phyloP scores from a whole-genome alignment of 2,888 invertebrate genomes.

The Slavum lentiscoides region DNA sequence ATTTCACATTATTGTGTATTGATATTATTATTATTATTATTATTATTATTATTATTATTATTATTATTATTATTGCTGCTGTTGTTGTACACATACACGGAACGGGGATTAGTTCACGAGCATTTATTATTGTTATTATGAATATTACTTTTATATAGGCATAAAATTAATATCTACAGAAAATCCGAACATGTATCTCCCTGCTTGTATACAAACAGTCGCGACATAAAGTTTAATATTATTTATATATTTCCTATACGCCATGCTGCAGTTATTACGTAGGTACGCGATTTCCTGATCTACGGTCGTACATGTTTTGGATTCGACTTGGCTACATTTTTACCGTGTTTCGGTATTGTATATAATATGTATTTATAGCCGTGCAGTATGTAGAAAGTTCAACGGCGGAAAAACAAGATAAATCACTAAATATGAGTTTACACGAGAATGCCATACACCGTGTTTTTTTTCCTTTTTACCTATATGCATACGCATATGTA shows the following conservation, averaged over 20 bases:
- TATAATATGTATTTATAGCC: not conserved
- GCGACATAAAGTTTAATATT: no score
- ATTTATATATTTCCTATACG: no score
- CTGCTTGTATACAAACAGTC: not conserved
- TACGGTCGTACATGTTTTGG: slow-evolving; percentile 2
- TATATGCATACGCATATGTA: no score
- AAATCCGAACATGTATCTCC: not conserved
- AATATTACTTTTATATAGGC: not conserved
- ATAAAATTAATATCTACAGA: not conserved
- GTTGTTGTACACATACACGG: not conserved
- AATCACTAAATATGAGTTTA: slow-evolving; percentile 31
- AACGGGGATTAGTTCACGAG: slow-evolving; percentile 1
- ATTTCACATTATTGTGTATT: no score
- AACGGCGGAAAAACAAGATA: slow-evolving; percentile 25
- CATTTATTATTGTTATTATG: not conserved
- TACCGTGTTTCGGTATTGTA: no score
- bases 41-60: no score
- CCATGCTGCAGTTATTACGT: no score
- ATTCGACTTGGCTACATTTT: not conserved
- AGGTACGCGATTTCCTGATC: slow-evolving; percentile 6
- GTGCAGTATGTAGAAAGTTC: not conserved
- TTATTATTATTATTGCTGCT: no score
- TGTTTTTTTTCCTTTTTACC: no score
- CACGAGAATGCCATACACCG: not conserved
- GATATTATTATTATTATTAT: no score